These are phyloP conservation scores for Eupithecia dodoneata DNA, from an alignment of 2,888 invertebrate genomes.

Conservation along the genomic window DNA sequence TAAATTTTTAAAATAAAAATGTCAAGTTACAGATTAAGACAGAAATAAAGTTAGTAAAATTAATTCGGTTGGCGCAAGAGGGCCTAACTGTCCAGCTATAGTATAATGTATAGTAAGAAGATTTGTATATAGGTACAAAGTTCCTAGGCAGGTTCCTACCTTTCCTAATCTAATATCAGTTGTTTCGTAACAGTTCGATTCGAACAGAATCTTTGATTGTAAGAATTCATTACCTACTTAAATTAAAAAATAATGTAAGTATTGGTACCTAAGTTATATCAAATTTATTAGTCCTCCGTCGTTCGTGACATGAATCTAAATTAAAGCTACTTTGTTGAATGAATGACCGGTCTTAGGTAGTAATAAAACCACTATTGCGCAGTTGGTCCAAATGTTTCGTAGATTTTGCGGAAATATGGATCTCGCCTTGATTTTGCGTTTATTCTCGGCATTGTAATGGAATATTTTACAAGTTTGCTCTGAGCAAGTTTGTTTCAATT, in stretches of 20 bases:
- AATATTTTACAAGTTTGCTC: neutral
- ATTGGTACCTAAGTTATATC: too few species aligned
- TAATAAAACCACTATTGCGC: conserved; percentile 26
- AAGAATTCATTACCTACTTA: too few species aligned
- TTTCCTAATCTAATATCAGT: neutral
- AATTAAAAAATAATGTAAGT: too few species aligned
- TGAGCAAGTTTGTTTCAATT: too few species aligned
- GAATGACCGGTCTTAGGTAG: conserved; percentile 31
- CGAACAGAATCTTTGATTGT: too few species aligned
- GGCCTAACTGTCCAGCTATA: neutral
- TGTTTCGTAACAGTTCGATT: neutral
- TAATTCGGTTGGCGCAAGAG: too few species aligned
- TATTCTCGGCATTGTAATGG: conserved; percentile 10
- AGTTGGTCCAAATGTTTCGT: conserved; percentile 33
- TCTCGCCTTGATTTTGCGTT: conserved; percentile 12
- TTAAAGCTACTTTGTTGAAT: conserved; percentile 49
- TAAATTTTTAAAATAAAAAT: too few species aligned
- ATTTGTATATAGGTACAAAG: neutral
- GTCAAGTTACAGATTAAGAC: neutral
- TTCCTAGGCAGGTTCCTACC: too few species aligned
- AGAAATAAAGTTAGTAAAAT: neutral
- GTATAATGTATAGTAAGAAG: neutral
- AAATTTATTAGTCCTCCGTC: conserved; percentile 22
- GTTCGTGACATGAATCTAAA: conserved; percentile 48
- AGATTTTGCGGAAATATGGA: conserved; percentile 11